Base-by-base conservation (phyloP, 2,113 vertebrate species). In the Podarcis muralis region DNA sequence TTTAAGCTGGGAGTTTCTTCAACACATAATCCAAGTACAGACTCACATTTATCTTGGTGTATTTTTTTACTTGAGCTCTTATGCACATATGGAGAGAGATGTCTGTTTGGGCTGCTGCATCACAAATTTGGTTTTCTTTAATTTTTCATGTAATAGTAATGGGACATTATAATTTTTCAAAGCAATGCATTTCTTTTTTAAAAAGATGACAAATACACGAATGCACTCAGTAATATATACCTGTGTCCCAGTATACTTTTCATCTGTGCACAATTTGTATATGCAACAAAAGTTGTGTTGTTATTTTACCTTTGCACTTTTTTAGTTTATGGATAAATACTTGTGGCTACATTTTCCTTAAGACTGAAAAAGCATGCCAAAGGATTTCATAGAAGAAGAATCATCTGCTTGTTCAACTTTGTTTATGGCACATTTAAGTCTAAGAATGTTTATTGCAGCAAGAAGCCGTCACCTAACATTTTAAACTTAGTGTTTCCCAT, bases 341-440 rank as follows among this genome's bases (percentile, higher is more conserved):
- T 40, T 43, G 65, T 90, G 27, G 85, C 77, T 69, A 53, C 93
- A 87, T 84, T 95, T 85, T 94, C 84, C 85, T 89, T 89, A 91
- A 92, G 62, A 91, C 86, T 95, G 66, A 85, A 92, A 87, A 91
- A 95, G 75, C 91, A 95, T 87, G 90, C 88, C 88, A 92, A 90
- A 95, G 81, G 89, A 77, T 92, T 77, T 84, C 83, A 74, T 35
- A 72, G 84, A 66, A 62, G 81, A 71, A 81, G 12, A 27, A 90
- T 69, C 72, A 87, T 32, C 40, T 87, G 89, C 83, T 81, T 82
- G 32, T 86, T 93, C 88, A 93, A 81, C 80, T 82, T 89, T 72
- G 88, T 90, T 94, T 91, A 84, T 89, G 82, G 16, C 87, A 84
- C 82, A 93, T 88, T 68, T 92, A 94, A 3, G 84, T 92, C 89